Evolutionary conservation across 2,113 vertebrate genomes (phyloP).

Genomic region (Atrichornis clamosus): DNA sequence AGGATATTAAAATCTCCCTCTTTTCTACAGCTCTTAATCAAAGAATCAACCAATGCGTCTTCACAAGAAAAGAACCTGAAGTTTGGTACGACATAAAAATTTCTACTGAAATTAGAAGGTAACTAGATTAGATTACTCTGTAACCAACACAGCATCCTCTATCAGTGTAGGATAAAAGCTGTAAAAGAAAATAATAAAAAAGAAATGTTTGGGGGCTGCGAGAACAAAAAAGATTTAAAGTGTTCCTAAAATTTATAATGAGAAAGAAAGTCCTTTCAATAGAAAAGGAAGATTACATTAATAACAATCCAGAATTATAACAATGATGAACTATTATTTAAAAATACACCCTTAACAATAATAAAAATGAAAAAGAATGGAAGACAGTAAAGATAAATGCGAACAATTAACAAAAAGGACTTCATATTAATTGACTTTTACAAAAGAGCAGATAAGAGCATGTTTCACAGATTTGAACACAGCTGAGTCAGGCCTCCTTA

Average conservation of each 20-base stretch:
- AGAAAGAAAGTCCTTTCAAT: slow-evolving; percentile 12
- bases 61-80: neutral
- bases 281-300: slow-evolving; percentile 30
- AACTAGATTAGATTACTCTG: neutral
- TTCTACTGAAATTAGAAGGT: neutral
- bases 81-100: neutral
- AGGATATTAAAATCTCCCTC: neutral
- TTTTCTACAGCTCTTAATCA: neutral
- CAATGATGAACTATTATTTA: slow-evolving; percentile 3
- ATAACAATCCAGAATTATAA: slow-evolving; percentile 29
- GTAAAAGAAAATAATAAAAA: neutral
- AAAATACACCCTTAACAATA: slow-evolving; percentile 43
- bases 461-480: neutral
- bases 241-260: neutral
- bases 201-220: neutral
- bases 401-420: slow-evolving; percentile 18
- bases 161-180: neutral
- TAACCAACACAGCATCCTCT: neutral
- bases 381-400: slow-evolving; percentile 25
- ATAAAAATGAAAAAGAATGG: slow-evolving; percentile 37
- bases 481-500: slow-evolving; percentile 4
- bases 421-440: neutral
- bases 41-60: neutral
- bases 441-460: neutral
- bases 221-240: slow-evolving; percentile 6